Percentiles rank a stretch among this genome's conserved stretches.
Evolutionary conservation across 2,113 vertebrate species (phyloP).

Genomic region (Passer montanus): DNA sequence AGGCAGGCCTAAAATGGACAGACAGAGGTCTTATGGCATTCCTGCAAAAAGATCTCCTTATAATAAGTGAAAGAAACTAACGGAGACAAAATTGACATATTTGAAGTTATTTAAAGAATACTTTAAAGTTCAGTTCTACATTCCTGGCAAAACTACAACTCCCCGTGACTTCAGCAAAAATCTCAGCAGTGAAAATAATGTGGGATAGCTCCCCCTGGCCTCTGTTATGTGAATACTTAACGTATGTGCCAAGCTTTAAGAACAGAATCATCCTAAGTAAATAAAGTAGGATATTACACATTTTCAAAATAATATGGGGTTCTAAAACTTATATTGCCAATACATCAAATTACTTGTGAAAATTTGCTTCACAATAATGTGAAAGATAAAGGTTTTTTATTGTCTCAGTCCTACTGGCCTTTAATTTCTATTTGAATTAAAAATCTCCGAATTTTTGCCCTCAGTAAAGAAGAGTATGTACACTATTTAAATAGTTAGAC

Average conservation of each 20-base stretch:
- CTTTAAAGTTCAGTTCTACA: background rate
- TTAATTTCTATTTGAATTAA: background rate
- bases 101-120: slow-evolving; percentile 13
- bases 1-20: slow-evolving; percentile 39
- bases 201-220: background rate
- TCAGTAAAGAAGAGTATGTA: background rate
- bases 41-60: background rate
- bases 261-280: background rate
- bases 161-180: background rate
- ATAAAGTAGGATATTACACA: background rate
- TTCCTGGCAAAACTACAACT: background rate
- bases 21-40: background rate
- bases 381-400: background rate
- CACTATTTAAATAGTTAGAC: background rate
- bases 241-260: background rate
- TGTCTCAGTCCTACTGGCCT: background rate
- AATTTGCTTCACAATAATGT: background rate
- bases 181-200: background rate
- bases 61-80: background rate
- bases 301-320: background rate
- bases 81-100: background rate
- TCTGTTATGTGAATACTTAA: background rate
- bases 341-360: background rate
- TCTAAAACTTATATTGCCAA: background rate
- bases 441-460: background rate